Evolutionary conservation across 2,113 vertebrate genomes (phyloP).

Genomic region (Chaetodon trifascialis): DNA sequence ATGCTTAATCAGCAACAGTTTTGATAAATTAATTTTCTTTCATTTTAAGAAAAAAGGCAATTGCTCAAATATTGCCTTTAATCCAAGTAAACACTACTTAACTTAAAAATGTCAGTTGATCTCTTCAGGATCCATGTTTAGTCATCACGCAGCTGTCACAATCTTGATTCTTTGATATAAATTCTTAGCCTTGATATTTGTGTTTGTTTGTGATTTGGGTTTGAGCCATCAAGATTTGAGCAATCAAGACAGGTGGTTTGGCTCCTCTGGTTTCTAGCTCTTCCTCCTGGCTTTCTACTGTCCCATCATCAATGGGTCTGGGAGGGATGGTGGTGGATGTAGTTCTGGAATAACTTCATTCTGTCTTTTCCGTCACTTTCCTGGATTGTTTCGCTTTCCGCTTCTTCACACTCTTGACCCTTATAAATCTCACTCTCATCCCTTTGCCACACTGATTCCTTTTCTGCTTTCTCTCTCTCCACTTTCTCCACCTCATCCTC

Average conservation of each 20-base stretch:
- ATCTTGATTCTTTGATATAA: slow-evolving; percentile 11
- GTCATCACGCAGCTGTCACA: background rate
- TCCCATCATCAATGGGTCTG: background rate
- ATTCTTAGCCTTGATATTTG: background rate
- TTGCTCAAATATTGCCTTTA: background rate
- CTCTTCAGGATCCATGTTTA: background rate
- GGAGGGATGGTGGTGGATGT: slow-evolving; percentile 6
- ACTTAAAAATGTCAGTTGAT: background rate
- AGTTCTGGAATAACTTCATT: background rate
- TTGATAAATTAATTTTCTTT: background rate
- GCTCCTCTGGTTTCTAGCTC: slow-evolving; percentile 2
- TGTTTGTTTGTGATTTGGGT: slow-evolving; percentile 11
- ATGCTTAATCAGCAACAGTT: background rate
- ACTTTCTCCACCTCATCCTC: slow-evolving; percentile 1
- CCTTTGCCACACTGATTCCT: background rate
- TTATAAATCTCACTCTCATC: background rate
- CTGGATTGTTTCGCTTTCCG: background rate
- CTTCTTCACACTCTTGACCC: slow-evolving; percentile 1
- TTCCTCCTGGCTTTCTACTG: slow-evolving; percentile 19
- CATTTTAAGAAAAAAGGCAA: no score
- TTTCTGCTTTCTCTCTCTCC: background rate
- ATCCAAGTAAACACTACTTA: background rate
- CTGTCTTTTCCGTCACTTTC: background rate
- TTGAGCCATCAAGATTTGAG: slow-evolving; percentile 22
- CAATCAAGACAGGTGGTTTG: slow-evolving; percentile 31